A percentile compares a stretch with the other conserved stretches of the same genome.
Conservation (phyloP, 2,797 vertebrate genomes). For the Setipinna tenuifilis region DNA sequence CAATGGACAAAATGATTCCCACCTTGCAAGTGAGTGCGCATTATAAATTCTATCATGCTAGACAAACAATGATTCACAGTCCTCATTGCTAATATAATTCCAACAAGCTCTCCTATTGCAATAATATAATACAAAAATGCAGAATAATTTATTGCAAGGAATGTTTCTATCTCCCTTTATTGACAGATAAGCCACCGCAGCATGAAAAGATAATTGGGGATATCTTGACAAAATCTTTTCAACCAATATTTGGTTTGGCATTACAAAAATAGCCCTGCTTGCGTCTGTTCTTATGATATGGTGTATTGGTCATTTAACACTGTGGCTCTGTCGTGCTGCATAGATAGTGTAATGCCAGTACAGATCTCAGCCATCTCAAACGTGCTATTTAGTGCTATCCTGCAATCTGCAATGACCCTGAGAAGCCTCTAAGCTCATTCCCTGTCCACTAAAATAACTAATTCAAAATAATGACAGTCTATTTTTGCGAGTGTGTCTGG, state of each 20-base stretch:
- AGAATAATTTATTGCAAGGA: background rate
- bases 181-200: background rate
- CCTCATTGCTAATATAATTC: background rate
- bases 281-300: background rate
- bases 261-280: background rate
- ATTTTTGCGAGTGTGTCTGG: background rate
- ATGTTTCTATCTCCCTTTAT: too few species aligned
- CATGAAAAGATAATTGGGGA: background rate
- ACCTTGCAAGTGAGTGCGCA: background rate
- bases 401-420: background rate
- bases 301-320: background rate
- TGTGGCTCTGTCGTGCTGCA: background rate
- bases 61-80: background rate
- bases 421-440: background rate
- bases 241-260: background rate
- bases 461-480: background rate
- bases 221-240: background rate
- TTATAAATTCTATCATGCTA: background rate
- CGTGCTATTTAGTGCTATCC: background rate
- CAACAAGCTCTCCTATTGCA: background rate
- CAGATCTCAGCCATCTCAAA: background rate
- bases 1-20: slow-evolving; percentile 10
- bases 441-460: background rate
- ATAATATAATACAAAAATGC: background rate
- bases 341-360: background rate